phyloP scores from a whole-genome alignment of 2,888 invertebrate species.

The Nasonovia ribisnigri region DNA sequence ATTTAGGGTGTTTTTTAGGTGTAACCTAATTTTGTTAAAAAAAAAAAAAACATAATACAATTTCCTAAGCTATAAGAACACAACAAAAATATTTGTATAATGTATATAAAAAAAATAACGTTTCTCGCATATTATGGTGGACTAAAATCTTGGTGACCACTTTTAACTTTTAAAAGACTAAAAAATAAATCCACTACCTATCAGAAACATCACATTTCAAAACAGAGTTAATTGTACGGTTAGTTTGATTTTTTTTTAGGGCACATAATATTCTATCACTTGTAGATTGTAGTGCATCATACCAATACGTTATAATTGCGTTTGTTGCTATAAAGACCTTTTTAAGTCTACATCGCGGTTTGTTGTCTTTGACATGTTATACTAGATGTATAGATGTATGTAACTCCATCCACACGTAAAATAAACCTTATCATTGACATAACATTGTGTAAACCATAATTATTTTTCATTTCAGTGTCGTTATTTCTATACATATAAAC shows the following conservation, averaged over 20 bases:
- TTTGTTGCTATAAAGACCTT: not conserved
- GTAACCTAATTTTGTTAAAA: not conserved
- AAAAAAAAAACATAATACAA: not conserved
- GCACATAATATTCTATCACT: not conserved
- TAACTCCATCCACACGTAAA: not conserved
- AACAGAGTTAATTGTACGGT: not conserved
- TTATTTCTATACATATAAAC: not conserved
- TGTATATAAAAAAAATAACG: not conserved
- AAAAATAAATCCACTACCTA: not conserved
- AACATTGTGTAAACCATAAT: not conserved
- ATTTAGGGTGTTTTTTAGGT: not conserved
- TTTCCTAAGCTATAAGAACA: not conserved
- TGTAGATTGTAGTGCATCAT: not conserved
- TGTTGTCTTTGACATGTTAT: not conserved
- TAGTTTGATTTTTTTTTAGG: not conserved
- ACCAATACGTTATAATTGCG: not conserved
- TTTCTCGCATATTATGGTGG: not conserved
- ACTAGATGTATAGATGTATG: not conserved
- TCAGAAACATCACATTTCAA: not conserved
- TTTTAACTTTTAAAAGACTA: not conserved
- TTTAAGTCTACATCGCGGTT: not conserved
- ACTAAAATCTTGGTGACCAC: not conserved
- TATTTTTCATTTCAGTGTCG: not conserved
- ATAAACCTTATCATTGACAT: not conserved
- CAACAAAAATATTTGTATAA: no score